Evolutionary conservation across 1,140 invertebrate species (phyloP), one percentile per base, ranked within the genome.

Genomic region (Drosophila persimilis): DNA sequence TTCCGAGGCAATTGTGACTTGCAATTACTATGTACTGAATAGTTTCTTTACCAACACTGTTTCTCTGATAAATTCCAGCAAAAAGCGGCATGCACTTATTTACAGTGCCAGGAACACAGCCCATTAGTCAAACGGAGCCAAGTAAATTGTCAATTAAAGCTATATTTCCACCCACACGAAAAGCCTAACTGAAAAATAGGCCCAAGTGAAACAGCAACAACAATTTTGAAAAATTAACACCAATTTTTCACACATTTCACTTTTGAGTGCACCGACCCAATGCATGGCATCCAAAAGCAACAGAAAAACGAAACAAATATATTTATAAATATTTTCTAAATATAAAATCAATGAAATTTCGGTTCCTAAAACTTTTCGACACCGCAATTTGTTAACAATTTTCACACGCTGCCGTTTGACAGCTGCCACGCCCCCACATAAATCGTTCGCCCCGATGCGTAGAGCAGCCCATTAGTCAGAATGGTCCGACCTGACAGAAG

Each of bases 341-440:
- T 84, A 75, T 79, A 83, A 53, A 31, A 46, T 65, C 75, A 65
- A 76, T 77, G 75, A 79, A 65, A 73, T 62, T 66, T 59, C 66
- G 55, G 39, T 73, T 67, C 57, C 73, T 56, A 78, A 88, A 77
- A 60, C 78, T 64, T 86, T 83, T 86, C 81, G 83, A 77, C 81
- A 73, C 83, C 66, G 78, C 81, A 89, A 86, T 86, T 86, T 86
- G 83, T 86, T 86, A 88, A 86, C 65, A 69, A 86, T 88, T 88
- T 85, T 85, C 80, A 85, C 80, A 85, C 81, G 81, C 77, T 53
- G 74, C 73, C 60, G 61, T 63, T 73, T 81, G 81, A 86, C 81
- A 85, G 80, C 77, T 59, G 59, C 44, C 81, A 58, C 64, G 58
- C 45, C 73, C 67, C 64, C 69, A 50, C 74, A 88, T 86, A 86